phyloP scores from a whole-genome alignment of 2,797 vertebrate species.

The Hypotaenidia okinawae region DNA sequence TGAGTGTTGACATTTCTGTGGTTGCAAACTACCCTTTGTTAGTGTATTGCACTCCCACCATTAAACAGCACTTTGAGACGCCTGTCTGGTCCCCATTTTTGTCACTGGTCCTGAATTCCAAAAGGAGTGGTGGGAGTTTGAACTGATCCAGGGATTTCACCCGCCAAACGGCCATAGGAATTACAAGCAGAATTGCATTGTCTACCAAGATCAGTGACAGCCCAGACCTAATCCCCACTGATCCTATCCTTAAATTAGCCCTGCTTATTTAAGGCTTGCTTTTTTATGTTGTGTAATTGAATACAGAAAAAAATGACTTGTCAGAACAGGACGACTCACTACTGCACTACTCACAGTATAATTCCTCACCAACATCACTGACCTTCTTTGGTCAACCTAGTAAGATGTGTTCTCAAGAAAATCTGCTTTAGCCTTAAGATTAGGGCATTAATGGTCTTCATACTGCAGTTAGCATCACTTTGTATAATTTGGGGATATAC shows the following conservation, averaged over 20 bases:
- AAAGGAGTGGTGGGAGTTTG: neutral
- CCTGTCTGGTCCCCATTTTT: neutral
- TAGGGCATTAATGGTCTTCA: neutral
- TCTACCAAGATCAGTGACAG: neutral
- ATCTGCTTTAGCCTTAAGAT: neutral
- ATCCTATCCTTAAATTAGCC: neutral
- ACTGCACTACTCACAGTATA: neutral
- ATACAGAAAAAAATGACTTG: neutral
- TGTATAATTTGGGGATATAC: neutral
- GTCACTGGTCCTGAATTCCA: neutral
- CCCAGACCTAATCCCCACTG: neutral
- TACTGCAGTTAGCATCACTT: neutral
- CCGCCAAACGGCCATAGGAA: neutral
- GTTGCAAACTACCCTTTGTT: neutral
- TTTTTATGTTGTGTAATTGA: neutral
- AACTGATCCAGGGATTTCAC: neutral
- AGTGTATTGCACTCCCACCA: neutral
- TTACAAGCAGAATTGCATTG: neutral
- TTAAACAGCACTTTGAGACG: neutral
- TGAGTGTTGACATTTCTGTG: neutral
- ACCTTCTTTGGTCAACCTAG: neutral
- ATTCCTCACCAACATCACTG: neutral
- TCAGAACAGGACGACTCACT: neutral
- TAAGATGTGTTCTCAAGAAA: neutral
- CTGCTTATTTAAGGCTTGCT: neutral